Conservation (phyloP, 2,888 invertebrate species). For the Morpho achilles region DNA sequence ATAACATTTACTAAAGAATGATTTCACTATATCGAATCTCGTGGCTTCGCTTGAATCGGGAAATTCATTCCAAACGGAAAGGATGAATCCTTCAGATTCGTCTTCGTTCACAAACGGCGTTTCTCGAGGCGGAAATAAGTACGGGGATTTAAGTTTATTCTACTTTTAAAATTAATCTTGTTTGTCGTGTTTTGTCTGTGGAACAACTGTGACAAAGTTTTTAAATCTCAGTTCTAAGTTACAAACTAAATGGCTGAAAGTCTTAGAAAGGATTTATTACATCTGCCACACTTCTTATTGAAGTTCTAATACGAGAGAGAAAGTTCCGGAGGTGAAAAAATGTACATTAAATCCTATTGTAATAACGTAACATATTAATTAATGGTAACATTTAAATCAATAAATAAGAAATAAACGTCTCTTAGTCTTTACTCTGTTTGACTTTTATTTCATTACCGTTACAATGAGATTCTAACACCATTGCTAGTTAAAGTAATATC, state of each 20-base stretch:
- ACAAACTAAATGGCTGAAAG: neutral
- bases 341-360: too few relatives aligned
- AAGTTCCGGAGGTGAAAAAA: too few relatives aligned
- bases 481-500: too few relatives aligned
- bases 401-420: too few relatives aligned
- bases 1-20: too few relatives aligned
- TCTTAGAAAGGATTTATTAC: neutral
- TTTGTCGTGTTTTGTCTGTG: conserved; percentile 18
- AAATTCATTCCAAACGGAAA: conserved; percentile 61
- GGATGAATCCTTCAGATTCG: conserved; percentile 57
- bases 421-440: too few relatives aligned
- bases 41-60: conserved; percentile 39
- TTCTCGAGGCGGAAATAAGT: conserved; percentile 28
- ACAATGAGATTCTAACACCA: too few relatives aligned
- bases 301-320: too few relatives aligned
- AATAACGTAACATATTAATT: too few relatives aligned
- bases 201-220: conserved; percentile 9
- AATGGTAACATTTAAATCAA: too few relatives aligned
- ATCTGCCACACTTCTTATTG: too few relatives aligned
- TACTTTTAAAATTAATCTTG: conserved; percentile 47
- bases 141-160: conserved; percentile 43
- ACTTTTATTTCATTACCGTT: too few relatives aligned
- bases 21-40: conserved; percentile 12
- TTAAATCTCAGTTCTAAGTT: conserved; percentile 6
- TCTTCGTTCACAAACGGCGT: conserved; percentile 33